These are phyloP conservation scores for Phoxinus phoxinus DNA, from an alignment of 2,113 vertebrate genomes.

Conservation along the genomic window DNA sequence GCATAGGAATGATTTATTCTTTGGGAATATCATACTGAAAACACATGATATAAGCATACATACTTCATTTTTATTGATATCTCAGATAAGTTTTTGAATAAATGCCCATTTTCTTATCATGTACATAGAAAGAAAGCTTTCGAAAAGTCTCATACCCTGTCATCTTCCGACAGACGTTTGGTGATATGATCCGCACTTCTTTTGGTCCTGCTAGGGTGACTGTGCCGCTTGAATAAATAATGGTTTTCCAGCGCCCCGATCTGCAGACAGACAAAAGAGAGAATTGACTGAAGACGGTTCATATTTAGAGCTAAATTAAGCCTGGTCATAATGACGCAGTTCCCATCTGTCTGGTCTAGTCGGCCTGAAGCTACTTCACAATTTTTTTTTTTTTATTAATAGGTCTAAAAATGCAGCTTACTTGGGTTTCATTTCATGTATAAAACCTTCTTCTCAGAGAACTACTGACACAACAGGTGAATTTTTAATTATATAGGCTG, in stretches of 20 bases:
- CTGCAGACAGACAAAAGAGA: slow-evolving; percentile 70
- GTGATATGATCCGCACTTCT: slow-evolving; percentile 89
- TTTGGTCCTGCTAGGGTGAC: slow-evolving; percentile 85
- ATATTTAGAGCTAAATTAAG: slow-evolving; percentile 40
- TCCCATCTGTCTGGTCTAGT: slow-evolving; percentile 48
- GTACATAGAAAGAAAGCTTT: neutral
- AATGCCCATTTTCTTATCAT: neutral
- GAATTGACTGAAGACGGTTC: slow-evolving; percentile 34
- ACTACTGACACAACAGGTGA: slow-evolving; percentile 16
- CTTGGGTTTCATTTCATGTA: neutral
- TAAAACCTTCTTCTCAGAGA: neutral
- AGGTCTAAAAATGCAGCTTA: neutral
- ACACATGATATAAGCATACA: neutral
- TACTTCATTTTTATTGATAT: neutral
- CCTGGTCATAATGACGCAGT: slow-evolving; percentile 26
- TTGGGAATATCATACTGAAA: neutral
- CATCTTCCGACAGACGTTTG: slow-evolving; percentile 90
- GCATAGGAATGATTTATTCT: neutral
- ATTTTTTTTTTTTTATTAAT: too few relatives aligned
- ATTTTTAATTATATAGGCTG: neutral
- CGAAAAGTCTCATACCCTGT: slow-evolving; percentile 78
- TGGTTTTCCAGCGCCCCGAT: slow-evolving; percentile 95
- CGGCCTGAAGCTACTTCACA: slow-evolving; percentile 3
- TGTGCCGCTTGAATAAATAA: slow-evolving; percentile 89
- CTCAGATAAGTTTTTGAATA: neutral